A percentile compares a stretch with the other conserved stretches of the same genome.
These are phyloP conservation scores for Babyrousa celebensis DNA, from an alignment of 2,797 vertebrate genomes.

Conservation along the genomic window DNA sequence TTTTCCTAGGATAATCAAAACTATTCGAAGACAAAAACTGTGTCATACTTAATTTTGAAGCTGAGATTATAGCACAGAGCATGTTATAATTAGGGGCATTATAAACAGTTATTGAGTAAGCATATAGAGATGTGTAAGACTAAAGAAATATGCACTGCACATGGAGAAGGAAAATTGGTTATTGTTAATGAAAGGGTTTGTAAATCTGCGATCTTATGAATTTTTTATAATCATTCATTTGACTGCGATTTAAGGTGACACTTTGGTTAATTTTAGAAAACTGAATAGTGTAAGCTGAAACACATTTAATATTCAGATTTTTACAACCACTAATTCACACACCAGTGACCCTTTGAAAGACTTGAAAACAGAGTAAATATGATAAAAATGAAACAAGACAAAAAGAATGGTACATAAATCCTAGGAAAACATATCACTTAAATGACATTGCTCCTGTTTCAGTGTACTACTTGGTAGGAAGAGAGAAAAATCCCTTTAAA, in stretches of 20 bases:
- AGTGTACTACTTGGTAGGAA: background rate
- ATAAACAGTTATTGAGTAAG: background rate
- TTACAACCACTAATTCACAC: background rate
- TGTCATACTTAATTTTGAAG: background rate
- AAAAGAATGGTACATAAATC: background rate
- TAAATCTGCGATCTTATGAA: background rate
- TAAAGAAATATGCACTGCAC: background rate
- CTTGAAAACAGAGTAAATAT: slow-evolving; percentile 37
- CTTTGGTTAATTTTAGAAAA: slow-evolving; percentile 27
- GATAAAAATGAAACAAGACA: background rate
- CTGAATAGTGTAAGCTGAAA: background rate
- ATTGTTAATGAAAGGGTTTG: slow-evolving; percentile 6
- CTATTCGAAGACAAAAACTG: background rate
- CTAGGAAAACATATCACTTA: background rate
- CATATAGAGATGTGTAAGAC: background rate
- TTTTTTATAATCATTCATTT: slow-evolving; percentile 24
- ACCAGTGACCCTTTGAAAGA: background rate
- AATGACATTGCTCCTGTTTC: background rate
- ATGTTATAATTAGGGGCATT: background rate
- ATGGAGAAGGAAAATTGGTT: background rate
- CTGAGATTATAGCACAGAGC: background rate
- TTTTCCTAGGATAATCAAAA: background rate
- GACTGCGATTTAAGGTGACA: background rate
- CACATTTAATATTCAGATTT: background rate
- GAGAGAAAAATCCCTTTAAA: background rate